Percentiles rank a stretch among this genome's conserved stretches.
phyloP scores from a whole-genome alignment of 53 echinoderm and acorn worm genomes.

The Stichopus horrens region DNA sequence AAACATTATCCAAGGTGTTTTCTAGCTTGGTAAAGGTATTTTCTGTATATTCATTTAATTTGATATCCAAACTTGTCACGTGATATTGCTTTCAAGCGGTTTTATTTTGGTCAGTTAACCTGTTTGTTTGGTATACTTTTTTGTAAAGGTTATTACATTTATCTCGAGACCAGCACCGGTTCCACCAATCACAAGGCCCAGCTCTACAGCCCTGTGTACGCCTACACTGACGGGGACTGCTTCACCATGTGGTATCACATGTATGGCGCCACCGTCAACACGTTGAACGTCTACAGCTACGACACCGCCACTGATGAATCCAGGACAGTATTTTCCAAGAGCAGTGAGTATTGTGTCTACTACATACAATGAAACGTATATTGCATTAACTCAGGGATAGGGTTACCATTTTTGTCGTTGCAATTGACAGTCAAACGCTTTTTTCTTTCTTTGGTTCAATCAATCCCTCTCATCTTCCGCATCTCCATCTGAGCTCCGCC shows the following conservation, averaged over 20 bases:
- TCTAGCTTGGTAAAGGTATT: too few relatives aligned
- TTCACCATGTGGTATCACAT: constrained; percentile 91
- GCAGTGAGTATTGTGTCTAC: constrained; percentile 36
- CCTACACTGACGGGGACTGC: constrained; percentile 60
- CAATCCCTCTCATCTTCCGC: neutral
- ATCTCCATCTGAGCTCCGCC: too few relatives aligned
- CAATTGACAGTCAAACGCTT: neutral
- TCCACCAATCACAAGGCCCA: constrained; percentile 27
- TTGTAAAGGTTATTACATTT: constrained; percentile 63
- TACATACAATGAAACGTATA: neutral
- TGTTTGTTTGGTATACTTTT: neutral
- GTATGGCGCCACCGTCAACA: constrained; percentile 68
- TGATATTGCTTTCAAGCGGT: too few relatives aligned
- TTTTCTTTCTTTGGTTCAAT: neutral
- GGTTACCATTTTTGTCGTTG: neutral
- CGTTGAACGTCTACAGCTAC: constrained; percentile 61
- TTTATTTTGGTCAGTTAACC: too few relatives aligned
- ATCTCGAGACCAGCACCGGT: constrained; percentile 54
- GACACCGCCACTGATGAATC: constrained; percentile 44
- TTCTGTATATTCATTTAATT: too few relatives aligned
- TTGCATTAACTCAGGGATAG: neutral
- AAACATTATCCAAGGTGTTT: too few relatives aligned
- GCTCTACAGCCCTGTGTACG: constrained; percentile 57
- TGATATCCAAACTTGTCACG: too few relatives aligned
- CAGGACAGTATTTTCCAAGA: constrained; percentile 53